Conservation (phyloP, 64 coral and sea anemone genomes). For the Acropora tenuis region DNA sequence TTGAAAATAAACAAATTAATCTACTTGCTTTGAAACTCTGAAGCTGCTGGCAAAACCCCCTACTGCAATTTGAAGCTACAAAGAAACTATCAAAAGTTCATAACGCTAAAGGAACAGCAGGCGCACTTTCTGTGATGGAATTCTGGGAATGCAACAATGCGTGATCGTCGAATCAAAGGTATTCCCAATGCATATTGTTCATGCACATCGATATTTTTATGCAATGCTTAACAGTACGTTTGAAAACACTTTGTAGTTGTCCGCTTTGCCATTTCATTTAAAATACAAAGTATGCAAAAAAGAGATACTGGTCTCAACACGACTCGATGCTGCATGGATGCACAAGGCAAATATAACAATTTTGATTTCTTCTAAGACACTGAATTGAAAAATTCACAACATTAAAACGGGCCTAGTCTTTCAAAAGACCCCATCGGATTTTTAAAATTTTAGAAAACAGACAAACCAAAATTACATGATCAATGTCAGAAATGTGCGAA, state of each 20-base stretch:
- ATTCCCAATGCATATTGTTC: constrained; percentile 12
- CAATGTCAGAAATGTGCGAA: too few species aligned
- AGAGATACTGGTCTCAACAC: too few species aligned
- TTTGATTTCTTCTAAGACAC: too few species aligned
- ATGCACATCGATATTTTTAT: neutral
- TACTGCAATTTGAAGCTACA: neutral
- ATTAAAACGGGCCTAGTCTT: too few species aligned
- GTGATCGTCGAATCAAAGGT: neutral
- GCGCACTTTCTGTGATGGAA: constrained; percentile 24
- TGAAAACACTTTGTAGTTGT: neutral
- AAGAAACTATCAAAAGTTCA: constrained; percentile 30
- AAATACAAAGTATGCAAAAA: neutral
- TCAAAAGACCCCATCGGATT: too few species aligned
- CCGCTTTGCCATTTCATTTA: neutral
- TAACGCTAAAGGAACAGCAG: constrained; percentile 10
- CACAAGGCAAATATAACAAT: too few species aligned
- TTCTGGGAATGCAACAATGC: constrained; percentile 25
- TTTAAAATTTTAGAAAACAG: too few species aligned
- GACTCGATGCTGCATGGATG: too few species aligned
- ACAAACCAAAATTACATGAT: too few species aligned
- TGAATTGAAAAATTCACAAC: too few species aligned
- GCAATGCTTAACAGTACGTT: neutral
- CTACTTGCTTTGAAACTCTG: neutral
- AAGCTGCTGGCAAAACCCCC: neutral
- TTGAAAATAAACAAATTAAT: neutral